phyloP scores from a whole-genome alignment of 2,888 invertebrate species.

The Laothoe populi region DNA sequence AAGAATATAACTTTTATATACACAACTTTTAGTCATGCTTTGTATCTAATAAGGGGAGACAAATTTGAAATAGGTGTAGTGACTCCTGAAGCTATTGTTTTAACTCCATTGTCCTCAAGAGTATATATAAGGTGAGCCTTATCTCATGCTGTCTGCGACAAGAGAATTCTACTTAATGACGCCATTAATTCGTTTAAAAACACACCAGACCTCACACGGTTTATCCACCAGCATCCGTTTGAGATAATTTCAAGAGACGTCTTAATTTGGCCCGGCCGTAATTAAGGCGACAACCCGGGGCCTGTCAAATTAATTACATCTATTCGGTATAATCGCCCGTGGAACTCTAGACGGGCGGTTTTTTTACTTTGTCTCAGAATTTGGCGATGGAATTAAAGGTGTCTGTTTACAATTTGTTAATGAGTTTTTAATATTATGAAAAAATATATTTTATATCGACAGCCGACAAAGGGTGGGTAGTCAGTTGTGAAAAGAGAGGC shows the following conservation, averaged over 20 bases:
- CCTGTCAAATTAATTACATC: constrained; percentile 59
- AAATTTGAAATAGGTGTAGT: no score
- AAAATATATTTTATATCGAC: no score
- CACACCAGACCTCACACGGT: constrained; percentile 9
- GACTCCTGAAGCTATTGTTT: no score
- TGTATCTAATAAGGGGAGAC: no score
- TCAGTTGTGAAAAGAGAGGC: no score
- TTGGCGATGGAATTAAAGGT: constrained; percentile 31
- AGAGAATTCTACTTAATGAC: constrained; percentile 1
- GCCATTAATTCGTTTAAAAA: constrained; percentile 24
- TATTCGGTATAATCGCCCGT: constrained; percentile 55
- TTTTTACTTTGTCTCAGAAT: constrained; percentile 26
- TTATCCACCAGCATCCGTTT: constrained; percentile 28
- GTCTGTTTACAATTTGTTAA: constrained; percentile 9
- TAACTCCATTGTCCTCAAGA: no score
- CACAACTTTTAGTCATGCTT: no score
- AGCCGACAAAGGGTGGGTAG: no score
- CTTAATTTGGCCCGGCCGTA: constrained; percentile 37
- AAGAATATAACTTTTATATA: no score
- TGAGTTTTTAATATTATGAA: not conserved
- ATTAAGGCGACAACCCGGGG: constrained; percentile 36
- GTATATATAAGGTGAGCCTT: not conserved
- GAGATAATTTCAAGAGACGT: constrained; percentile 35
- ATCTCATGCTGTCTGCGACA: not conserved
- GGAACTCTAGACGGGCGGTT: constrained; percentile 47